Evolutionary conservation across 2,888 invertebrate genomes (phyloP).

Genomic region (Clepsis dumicolana): DNA sequence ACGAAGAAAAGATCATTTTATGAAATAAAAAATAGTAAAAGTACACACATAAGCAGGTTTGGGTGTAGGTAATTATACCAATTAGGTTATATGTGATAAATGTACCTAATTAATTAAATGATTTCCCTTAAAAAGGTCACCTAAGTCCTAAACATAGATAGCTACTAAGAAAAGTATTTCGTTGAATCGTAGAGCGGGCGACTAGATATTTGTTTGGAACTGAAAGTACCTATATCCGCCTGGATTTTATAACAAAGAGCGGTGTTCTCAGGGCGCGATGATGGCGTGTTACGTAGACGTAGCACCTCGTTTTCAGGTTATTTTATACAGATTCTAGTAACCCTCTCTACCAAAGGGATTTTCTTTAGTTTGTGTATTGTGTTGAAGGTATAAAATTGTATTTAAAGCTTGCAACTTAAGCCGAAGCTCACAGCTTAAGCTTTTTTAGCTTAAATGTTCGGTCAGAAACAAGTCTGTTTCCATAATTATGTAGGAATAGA

Average conservation of each 20-base stretch:
- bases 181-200: conserved; percentile 1
- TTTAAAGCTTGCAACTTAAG: conserved; percentile 29
- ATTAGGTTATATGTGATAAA: conserved; percentile 2
- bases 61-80: conserved; percentile 6
- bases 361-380: not conserved
- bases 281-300: too few relatives aligned
- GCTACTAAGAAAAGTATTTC: not conserved
- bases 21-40: not conserved
- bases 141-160: not conserved
- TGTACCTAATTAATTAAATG: not conserved
- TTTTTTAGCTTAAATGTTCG: not conserved
- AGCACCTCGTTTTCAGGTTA: too few relatives aligned
- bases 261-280: not conserved
- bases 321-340: not conserved
- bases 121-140: not conserved
- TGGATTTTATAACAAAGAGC: not conserved
- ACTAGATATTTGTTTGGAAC: not conserved
- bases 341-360: not conserved
- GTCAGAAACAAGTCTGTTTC: conserved; percentile 2
- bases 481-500: not conserved
- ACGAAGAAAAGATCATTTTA: not conserved
- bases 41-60: conserved; percentile 17
- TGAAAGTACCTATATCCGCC: not conserved
- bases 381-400: not conserved
- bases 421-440: conserved; percentile 14